Base-by-base conservation (phyloP, 1,140 invertebrate genomes). In the Drosophila murphyi region DNA sequence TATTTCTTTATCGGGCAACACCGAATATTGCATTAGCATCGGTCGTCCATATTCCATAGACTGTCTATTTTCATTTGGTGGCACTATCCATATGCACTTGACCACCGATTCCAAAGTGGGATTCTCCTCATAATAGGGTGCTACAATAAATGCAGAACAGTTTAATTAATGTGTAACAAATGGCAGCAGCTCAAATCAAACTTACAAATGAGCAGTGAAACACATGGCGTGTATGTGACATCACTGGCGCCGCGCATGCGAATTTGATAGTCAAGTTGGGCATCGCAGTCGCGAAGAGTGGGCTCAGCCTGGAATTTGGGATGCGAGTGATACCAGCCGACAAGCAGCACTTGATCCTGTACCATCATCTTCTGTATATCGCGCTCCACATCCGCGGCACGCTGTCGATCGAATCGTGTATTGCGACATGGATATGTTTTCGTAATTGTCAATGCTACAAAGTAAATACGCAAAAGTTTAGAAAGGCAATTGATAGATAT, bases 321-420 rank as follows among this genome's bases (percentile, higher is more conserved):
- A 94, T 99, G 98, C n/a, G 97, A 98, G 91, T 99, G 98, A 94
- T 99, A 99, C 98, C 98, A 98, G 3, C 98, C 98, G 37, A 99
- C 96, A 6, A 98, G 93, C 32, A 95, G 95, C 32, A 98, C 94
- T 61, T 96, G 95, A 71, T 96, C 94, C 83, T 95, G 95, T 88
- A 97, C 95, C 93, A 99, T 97, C 51, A 95, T 94, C 88, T 96
- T 95, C 54, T 96, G 95, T 85, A 98, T 97, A 93, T 98, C 96
- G 10, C 95, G 93, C 91, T 97, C 96, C 12, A 97, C 95, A 73
- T 96, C 93, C 32, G 95, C 94, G 54, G 95, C 94, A 45, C 95
- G 94, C 73, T 96, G 95, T 72, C 94, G 94, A 88, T 98, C 97
- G 72, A 95, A 95, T 51, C 97, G 95, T 64, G 96, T 95, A 90